Percentiles rank a stretch among this genome's conserved stretches.
Evolutionary conservation across 35 echinoderm and acorn worm species (phyloP).

Genomic region (Lytechinus variegatus): DNA sequence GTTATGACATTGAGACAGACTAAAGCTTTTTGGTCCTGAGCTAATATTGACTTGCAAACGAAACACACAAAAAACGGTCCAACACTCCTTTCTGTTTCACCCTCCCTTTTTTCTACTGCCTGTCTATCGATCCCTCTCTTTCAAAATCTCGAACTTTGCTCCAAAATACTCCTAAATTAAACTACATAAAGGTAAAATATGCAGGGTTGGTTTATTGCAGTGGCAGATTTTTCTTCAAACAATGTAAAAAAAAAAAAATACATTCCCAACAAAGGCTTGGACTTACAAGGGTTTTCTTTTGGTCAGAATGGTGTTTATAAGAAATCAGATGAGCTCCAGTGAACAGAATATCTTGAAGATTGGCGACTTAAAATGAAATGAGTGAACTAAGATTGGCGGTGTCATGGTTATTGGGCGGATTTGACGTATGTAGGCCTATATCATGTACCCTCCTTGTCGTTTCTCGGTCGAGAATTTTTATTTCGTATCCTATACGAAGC

Average conservation of each 20-base stretch:
- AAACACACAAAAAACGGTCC: conserved; percentile 25
- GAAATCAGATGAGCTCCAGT: background rate
- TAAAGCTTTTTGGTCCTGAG: background rate
- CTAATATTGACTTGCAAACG: conserved; percentile 48
- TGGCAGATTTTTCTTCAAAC: background rate
- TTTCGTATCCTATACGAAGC: background rate
- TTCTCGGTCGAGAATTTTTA: conserved; percentile 44
- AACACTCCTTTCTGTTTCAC: background rate
- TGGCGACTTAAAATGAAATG: background rate
- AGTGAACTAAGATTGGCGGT: background rate
- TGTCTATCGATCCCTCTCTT: background rate
- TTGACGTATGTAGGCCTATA: background rate
- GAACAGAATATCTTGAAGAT: background rate
- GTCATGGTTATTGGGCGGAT: background rate
- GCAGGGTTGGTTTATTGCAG: background rate
- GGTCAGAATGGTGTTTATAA: background rate
- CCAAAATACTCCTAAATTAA: conserved; percentile 41
- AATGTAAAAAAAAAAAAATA: background rate
- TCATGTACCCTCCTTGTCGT: background rate
- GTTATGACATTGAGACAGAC: background rate
- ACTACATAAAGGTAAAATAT: background rate
- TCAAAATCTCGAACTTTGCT: conserved; percentile 25
- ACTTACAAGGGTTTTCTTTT: background rate
- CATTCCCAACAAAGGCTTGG: background rate
- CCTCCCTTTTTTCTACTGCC: background rate